These are phyloP conservation scores for Cryptoleucopteryx plumbea DNA, from an alignment of 2,113 vertebrate species.

Conservation along the genomic window DNA sequence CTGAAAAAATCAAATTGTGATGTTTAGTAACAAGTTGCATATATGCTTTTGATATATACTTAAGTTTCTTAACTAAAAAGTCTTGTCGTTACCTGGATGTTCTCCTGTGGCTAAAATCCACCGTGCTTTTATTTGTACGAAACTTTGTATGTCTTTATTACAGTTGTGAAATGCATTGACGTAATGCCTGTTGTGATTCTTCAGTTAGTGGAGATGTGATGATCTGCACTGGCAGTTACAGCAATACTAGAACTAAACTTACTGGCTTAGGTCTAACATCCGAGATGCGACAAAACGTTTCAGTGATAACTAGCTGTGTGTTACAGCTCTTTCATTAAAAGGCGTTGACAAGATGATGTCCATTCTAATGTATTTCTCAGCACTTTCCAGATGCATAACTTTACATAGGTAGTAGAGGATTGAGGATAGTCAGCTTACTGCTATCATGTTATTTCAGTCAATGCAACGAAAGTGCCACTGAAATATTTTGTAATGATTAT, in stretches of 20 bases:
- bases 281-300: background rate
- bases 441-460: background rate
- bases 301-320: background rate
- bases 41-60: accelerated
- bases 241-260: background rate
- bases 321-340: background rate
- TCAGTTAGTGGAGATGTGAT: background rate
- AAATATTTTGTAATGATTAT: background rate
- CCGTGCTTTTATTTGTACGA: background rate
- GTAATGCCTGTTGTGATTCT: background rate
- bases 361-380: background rate
- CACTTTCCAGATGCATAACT: background rate
- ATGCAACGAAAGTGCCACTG: background rate
- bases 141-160: background rate
- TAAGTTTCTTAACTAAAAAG: accelerated
- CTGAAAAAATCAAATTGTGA: background rate
- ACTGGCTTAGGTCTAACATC: background rate
- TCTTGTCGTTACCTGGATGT: accelerated
- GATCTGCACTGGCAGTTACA: background rate
- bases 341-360: background rate
- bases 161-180: accelerated
- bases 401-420: accelerated
- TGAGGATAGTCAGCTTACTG: background rate
- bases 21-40: accelerated
- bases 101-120: background rate